Conservation (phyloP, 2,888 invertebrate genomes). For the Paralinhomoeus sp. region DNA sequence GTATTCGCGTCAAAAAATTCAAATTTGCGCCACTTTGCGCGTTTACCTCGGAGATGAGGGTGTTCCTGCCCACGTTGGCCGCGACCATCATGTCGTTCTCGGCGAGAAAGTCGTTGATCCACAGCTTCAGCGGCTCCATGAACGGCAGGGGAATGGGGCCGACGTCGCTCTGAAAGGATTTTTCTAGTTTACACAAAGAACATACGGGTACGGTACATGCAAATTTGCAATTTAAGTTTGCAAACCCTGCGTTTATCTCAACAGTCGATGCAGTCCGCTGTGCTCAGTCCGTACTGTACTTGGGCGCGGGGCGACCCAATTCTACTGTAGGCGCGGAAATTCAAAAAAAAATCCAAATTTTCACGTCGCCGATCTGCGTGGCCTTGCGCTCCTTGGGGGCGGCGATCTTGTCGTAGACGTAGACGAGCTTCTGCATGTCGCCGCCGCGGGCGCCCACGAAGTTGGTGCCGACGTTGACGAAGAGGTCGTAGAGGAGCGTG, state of each 20-base stretch:
- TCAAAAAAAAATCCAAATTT: no score
- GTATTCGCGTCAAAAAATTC: background rate
- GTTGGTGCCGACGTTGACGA: conserved; percentile 26
- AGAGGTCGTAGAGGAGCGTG: conserved; percentile 23
- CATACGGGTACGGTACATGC: no score
- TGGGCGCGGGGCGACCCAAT: no score
- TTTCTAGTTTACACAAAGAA: no score
- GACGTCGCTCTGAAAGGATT: no score
- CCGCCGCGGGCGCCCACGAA: conserved; percentile 23
- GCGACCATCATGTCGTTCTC: conserved; percentile 26
- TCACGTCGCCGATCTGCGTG: no score
- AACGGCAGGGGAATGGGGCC: background rate
- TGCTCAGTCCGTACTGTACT: no score
- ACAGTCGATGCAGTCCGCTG: no score
- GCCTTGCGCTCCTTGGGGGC: conserved; percentile 16
- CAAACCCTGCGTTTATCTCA: no score
- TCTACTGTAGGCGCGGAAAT: no score
- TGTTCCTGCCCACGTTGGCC: conserved; percentile 25
- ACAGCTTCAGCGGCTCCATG: conserved; percentile 1
- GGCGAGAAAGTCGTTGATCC: conserved; percentile 21
- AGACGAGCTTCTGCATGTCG: conserved; percentile 25
- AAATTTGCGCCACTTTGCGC: no score
- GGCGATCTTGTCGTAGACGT: conserved; percentile 26
- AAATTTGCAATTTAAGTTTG: no score
- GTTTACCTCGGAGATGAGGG: conserved; percentile 13